Evolutionary conservation across 2,888 invertebrate species (phyloP), one percentile per base, ranked within the genome.

Genomic region (Dorcus parallelipipedus): DNA sequence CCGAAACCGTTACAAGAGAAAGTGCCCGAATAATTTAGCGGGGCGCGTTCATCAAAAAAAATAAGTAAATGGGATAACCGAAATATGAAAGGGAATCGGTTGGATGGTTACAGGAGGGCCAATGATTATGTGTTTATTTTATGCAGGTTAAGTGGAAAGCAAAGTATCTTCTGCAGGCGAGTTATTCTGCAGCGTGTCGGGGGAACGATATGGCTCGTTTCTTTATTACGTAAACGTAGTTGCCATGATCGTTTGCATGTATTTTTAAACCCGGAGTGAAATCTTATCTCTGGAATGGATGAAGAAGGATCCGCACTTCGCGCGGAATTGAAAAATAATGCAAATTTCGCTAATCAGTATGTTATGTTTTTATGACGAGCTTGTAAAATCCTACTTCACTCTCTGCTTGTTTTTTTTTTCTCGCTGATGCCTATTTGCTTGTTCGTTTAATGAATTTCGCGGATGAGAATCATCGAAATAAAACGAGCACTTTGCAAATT

Each of bases 201-300:
- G 68, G 67, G 68, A 68, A 65, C 66, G 62, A 68, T 68, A 65
- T 59, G 57, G 60, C 62, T 63, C 60, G 64, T 65, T 66, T 67
- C 68, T 67, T 67, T 68, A 67, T 66, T 64, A 63, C 67, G 58
- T 62, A 65, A 20, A 68, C 67, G 61, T 64, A 59, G 64, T 60
- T 56, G 63, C 64, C 63, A 63, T 65, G 64, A 68, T 67, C 66
- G 66, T 67, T 67, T 67, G 68, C 68, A 67, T 68, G 67, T 65
- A 67, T 63, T 65, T 67, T 67, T 64, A 64, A 20, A 59, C 62
- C 66, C 64, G 66, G 48, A 54, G 68, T 61, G 68, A 67, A 66
- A 67, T 65, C 67, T 68, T 67, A 68, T 66, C 67, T 62, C 59
- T 54, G 62, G 63, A 65, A 63, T 61, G 61, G 59, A 64, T 33